phyloP scores from a whole-genome alignment of 1,140 invertebrate genomes.

The Heliconius nattereri region DNA sequence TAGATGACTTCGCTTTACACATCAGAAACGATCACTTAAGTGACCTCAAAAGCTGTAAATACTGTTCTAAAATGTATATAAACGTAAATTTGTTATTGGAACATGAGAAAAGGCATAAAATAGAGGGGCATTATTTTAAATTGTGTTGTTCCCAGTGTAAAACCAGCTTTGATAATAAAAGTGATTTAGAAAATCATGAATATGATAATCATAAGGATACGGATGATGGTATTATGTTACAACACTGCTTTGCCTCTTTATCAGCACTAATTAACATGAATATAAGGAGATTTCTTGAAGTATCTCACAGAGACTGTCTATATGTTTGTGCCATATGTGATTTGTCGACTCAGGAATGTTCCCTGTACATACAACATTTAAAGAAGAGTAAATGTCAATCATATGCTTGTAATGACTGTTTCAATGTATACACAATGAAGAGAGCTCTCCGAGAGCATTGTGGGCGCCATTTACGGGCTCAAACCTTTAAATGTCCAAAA shows the following conservation, averaged over 20 bases:
- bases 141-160: constrained; percentile 57
- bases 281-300: constrained; percentile 43
- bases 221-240: constrained; percentile 52
- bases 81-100: constrained; percentile 28
- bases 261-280: constrained; percentile 61
- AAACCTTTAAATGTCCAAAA: not conserved
- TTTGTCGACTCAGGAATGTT: constrained; percentile 30
- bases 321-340: constrained; percentile 51
- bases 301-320: constrained; percentile 23
- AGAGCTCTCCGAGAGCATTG: constrained; percentile 41
- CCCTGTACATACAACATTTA: constrained; percentile 55
- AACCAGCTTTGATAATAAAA: constrained; percentile 38
- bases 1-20: constrained; percentile 52
- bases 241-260: constrained; percentile 45
- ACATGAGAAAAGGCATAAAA: constrained; percentile 58
- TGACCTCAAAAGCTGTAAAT: constrained; percentile 46
- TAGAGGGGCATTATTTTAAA: constrained; percentile 8
- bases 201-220: constrained; percentile 41
- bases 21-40: constrained; percentile 52
- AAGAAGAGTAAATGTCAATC: constrained; percentile 43
- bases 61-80: constrained; percentile 53
- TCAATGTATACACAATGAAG: constrained; percentile 46
- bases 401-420: constrained; percentile 54
- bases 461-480: not conserved
- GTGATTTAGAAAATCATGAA: constrained; percentile 56